Conservation (phyloP, 92 coral and sea anemone species). For the Epizoanthus scotinus region DNA sequence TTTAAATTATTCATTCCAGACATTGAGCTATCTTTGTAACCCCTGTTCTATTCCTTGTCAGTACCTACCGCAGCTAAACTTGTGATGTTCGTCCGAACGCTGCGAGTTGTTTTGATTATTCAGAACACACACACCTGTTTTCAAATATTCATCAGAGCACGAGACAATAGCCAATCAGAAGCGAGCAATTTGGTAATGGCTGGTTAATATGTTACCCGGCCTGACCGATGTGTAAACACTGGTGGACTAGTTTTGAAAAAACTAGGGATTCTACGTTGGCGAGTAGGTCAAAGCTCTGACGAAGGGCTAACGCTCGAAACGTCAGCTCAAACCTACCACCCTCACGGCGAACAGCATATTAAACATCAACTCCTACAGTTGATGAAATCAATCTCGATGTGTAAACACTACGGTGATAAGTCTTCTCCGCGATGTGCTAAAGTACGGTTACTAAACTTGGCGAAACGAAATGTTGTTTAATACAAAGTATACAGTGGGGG, state of each 20-base stretch:
- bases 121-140: constrained; percentile 29
- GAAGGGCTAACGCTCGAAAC: no score
- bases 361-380: no score
- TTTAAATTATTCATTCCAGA: neutral
- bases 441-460: neutral
- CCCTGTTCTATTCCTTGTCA: neutral
- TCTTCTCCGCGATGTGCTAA: constrained; percentile 2
- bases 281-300: no score
- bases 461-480: neutral
- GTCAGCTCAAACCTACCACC: no score
- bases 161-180: constrained; percentile 23
- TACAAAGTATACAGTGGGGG: neutral
- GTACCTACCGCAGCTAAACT: constrained; percentile 6
- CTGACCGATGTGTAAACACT: neutral
- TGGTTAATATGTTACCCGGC: constrained; percentile 12
- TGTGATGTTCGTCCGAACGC: neutral
- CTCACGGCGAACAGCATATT: no score
- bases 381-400: no score
- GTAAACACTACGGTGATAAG: neutral
- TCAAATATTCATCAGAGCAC: constrained; percentile 1
- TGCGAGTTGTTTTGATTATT: constrained; percentile 11
- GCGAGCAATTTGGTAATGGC: neutral
- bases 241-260: no score
- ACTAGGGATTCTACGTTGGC: no score
- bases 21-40: neutral